Base-by-base conservation (phyloP, 2,888 invertebrate species). In the Cosmopolites sordidus region DNA sequence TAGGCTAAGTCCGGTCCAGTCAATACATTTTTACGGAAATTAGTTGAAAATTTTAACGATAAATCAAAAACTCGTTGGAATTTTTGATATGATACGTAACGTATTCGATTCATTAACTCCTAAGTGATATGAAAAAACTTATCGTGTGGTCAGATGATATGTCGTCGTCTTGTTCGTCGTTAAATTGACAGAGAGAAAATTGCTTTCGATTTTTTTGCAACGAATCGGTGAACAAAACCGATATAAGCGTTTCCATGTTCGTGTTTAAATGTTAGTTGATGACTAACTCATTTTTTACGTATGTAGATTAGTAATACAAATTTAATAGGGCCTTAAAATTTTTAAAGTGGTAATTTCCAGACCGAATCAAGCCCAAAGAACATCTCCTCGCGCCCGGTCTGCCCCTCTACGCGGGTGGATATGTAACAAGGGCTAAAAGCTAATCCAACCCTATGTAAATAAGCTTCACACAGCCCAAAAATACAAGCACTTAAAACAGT, bases 401-500 rank as follows among this genome's bases (percentile, higher is more conserved):
- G 60, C 66, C 66, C 69, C 68, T 69, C 70, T 71, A 73, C 72
- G 72, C 71, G 75, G 75, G 74, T 75, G 75, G 75, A 76, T 75
- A 76, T 75, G 74, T 76, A 76, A 75, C 75, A 75, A 76, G 76
- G 76, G 75, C 76, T 76, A 75, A 76, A 58, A 76, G 76, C 76
- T 75, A 76, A 75, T 75, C 75, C 75, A 75, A 75, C 75, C 74
- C 75, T 75, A 76, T 71, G 70, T 73, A 64, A 56, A 49, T 63
- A 78, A 79, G 78, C 77, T 78, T 79, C 79, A 79, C 80, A 81
- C 80, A 80, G 80, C 80, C 78, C 80, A 78, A 77, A 79, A 79
- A 74, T 73, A 79, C 76, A 79, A 80, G 80, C 81, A 81, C 81
- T 80, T 81, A 81, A 81, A 81, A 81, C 80, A 81, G 81, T 81